Percentiles rank a stretch among this genome's conserved stretches.
phyloP scores from a whole-genome alignment of 2,113 vertebrate species.

The Neofelis nebulosa region DNA sequence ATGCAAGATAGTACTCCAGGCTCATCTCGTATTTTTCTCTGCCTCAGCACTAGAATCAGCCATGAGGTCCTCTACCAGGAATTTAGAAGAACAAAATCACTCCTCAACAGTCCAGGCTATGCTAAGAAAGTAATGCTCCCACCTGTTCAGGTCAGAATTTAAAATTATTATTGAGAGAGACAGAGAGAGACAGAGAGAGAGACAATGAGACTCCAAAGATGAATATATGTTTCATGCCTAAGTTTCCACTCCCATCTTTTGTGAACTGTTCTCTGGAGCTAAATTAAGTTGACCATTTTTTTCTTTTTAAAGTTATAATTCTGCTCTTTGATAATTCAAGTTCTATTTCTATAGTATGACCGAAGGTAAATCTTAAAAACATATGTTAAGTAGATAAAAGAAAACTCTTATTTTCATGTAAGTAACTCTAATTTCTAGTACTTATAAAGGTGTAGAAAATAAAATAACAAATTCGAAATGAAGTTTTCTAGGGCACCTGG shows the following conservation, averaged over 20 bases:
- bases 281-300: constrained; percentile 16
- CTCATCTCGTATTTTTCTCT: background rate
- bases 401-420: constrained; percentile 54
- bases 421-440: constrained; percentile 46
- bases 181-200: background rate
- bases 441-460: constrained; percentile 6
- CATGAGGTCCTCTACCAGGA: background rate
- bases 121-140: background rate
- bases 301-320: constrained; percentile 42
- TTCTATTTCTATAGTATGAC: background rate
- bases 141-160: constrained; percentile 33
- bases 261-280: background rate
- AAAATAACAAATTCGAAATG: constrained; percentile 42
- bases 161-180: constrained; percentile 4
- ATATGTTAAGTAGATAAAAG: constrained; percentile 13
- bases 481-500: too few relatives aligned
- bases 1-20: background rate
- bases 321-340: constrained; percentile 27
- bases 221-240: background rate
- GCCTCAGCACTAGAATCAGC: background rate
- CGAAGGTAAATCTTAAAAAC: background rate
- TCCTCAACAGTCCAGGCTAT: background rate
- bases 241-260: background rate
- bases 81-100: constrained; percentile 17
- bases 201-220: background rate